Base-by-base conservation (phyloP, 1,140 invertebrate species). In the Drosophila varians region DNA sequence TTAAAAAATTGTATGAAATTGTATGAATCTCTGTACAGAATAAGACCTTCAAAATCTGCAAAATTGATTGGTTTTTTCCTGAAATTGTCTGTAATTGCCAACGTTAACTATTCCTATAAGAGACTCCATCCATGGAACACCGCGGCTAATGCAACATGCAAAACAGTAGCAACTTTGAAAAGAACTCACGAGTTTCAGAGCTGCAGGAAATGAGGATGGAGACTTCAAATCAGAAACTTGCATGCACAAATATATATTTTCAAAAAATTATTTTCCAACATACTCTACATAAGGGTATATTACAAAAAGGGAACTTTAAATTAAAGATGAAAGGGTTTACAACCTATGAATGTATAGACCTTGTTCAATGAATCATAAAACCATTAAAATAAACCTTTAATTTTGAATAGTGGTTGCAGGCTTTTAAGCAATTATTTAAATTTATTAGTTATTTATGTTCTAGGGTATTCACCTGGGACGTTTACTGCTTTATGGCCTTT, bases 241-340 rank as follows among this genome's bases (percentile, higher is more conserved):
- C 48, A 74, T 69, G 51, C 70, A 64, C 52, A 74, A 60, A 83
- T 77, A 79, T 83, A 83, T 83, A 83, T 83, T 74, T 83, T 83
- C 78, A 83, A 71, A 69, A 58, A 69, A 49, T 61, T 23, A 61
- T 48, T 46, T 61, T 62, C 34, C 26, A 8, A 9, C 6, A 28
- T 64, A 40, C 56, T 1, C 60, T 64, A 0, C 3, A 1, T 3
- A 26, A 9, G 23, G 23, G 56, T 64, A 28, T 38, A 34, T 4
- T 5, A 38, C 7, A 38, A 12, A 38, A 38, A 1, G n/a, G n/a
- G n/a, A n/a, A n/a, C n/a, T n/a, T n/a, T n/a, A n/a, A n/a, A n/a
- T n/a, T n/a, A n/a, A n/a, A n/a, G n/a, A n/a, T n/a, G n/a, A n/a
- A n/a, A n/a, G n/a, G n/a, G n/a, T n/a, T 36, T 36, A 31, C 28